A percentile compares a stretch with the other conserved stretches of the same genome.
Conservation (phyloP, 2,888 invertebrate species). For the Lycia hirtaria region DNA sequence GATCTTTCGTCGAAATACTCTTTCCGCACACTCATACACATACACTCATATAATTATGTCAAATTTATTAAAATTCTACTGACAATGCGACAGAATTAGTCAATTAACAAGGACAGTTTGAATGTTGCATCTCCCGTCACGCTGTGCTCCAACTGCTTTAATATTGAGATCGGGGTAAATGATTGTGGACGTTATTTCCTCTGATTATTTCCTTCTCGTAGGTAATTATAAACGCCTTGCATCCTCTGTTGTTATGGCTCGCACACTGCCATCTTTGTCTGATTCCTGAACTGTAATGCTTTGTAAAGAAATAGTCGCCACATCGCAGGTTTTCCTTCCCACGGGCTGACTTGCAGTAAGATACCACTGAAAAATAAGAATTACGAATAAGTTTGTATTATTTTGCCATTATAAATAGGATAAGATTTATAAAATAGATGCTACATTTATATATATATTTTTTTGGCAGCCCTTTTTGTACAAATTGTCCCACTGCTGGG, state of each 20-base stretch:
- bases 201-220: constrained; percentile 26
- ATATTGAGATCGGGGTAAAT: background rate
- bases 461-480: no score
- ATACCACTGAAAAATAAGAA: background rate
- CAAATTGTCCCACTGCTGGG: no score
- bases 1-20: no score
- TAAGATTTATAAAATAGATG: no score
- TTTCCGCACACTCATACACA: no score
- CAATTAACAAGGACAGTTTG: no score
- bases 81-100: no score
- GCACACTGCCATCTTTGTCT: constrained; percentile 48
- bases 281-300: background rate
- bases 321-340: background rate
- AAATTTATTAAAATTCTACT: no score
- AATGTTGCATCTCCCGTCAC: no score
- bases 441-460: no score
- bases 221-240: constrained; percentile 32
- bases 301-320: background rate
- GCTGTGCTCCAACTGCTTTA: no score
- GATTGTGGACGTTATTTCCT: constrained; percentile 3
- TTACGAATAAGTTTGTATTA: background rate
- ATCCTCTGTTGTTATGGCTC: constrained; percentile 40
- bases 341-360: background rate
- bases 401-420: background rate
- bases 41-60: no score